Conservation (phyloP, 2,888 invertebrate species). For the Nematopogon swammerdamellus region DNA sequence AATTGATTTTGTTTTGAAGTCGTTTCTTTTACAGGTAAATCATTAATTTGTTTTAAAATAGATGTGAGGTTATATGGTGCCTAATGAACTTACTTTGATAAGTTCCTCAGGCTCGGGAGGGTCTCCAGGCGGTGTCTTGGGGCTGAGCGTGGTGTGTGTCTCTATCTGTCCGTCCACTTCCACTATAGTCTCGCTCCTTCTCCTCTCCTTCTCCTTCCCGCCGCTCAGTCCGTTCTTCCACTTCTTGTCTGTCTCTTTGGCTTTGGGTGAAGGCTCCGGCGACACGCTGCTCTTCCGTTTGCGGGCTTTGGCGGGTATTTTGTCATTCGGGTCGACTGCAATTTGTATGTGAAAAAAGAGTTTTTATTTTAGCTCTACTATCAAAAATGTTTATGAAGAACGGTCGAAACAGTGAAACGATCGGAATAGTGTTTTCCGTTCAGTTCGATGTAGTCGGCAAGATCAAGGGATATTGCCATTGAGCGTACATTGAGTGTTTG, state of each 20-base stretch:
- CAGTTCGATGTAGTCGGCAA: too few species aligned
- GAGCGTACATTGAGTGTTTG: too few species aligned
- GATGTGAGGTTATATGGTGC: too few species aligned
- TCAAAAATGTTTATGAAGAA: too few species aligned
- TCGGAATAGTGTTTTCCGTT: too few species aligned
- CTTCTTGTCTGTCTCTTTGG: conserved; percentile 37
- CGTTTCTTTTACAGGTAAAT: too few species aligned
- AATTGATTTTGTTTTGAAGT: too few species aligned
- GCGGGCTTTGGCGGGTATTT: conserved; percentile 24
- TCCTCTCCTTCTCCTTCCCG: conserved; percentile 27
- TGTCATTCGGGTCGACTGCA: conserved; percentile 43
- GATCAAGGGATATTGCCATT: too few species aligned
- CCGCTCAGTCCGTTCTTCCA: conserved; percentile 37
- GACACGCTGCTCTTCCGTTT: conserved; percentile 28
- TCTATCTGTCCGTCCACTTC: conserved; percentile 71
- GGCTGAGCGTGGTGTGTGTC: conserved; percentile 73
- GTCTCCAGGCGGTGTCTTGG: conserved; percentile 76
- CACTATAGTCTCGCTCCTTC: conserved; percentile 44
- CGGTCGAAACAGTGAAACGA: too few species aligned
- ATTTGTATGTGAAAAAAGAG: too few species aligned
- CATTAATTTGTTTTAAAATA: too few species aligned
- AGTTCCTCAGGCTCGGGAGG: conserved; percentile 92
- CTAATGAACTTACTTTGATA: conserved; percentile 59
- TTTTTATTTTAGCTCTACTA: too few species aligned
- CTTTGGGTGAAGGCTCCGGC: conserved; percentile 23